Percentiles rank a stretch among this genome's conserved stretches.
Evolutionary conservation across 1,140 invertebrate species (phyloP).

Genomic region (Cydia amplana): DNA sequence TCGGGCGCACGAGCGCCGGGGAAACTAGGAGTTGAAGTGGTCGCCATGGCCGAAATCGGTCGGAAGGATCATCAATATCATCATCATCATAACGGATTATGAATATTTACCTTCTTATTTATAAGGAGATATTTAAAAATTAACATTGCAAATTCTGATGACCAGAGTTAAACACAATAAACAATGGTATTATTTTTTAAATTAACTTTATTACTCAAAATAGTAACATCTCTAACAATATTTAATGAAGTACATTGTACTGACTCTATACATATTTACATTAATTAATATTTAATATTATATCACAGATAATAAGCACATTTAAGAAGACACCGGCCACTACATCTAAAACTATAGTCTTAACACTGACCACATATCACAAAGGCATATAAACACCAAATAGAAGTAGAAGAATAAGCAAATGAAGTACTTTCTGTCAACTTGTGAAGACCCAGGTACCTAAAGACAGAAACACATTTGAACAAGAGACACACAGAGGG

Average conservation of each 20-base stretch:
- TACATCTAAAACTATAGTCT: slow-evolving; percentile 29
- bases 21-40: no score
- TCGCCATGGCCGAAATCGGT: no score
- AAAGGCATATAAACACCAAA: slow-evolving; percentile 39
- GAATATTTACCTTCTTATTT: no score
- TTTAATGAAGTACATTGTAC: slow-evolving; percentile 20
- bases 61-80: no score
- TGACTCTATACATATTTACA: slow-evolving; percentile 23
- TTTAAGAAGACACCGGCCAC: slow-evolving; percentile 29
- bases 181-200: not conserved
- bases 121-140: no score
- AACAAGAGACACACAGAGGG: slow-evolving; percentile 22
- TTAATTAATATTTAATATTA: slow-evolving; percentile 36
- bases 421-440: slow-evolving; percentile 29
- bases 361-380: slow-evolving; percentile 38
- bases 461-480: slow-evolving; percentile 25
- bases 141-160: no score
- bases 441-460: slow-evolving; percentile 19
- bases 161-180: no score
- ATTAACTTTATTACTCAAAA: slow-evolving; percentile 12
- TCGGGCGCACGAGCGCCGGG: no score
- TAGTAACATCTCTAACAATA: slow-evolving; percentile 10
- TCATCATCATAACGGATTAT: no score
- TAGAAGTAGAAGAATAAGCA: slow-evolving; percentile 38
- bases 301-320: slow-evolving; percentile 47